Conservation (phyloP, 2,888 invertebrate genomes). For the Sipha maydis region DNA sequence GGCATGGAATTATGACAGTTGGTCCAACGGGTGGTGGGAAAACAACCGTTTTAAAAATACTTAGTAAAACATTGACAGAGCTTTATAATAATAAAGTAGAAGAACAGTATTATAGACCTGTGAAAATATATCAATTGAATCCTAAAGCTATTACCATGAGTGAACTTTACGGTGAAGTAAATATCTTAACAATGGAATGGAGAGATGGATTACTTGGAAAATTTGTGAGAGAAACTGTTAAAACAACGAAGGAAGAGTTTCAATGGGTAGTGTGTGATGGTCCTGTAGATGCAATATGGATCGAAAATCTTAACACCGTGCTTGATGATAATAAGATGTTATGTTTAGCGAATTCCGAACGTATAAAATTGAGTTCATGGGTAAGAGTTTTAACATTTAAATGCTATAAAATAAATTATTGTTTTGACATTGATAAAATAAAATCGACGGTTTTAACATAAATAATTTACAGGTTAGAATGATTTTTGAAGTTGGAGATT, state of each 20-base stretch:
- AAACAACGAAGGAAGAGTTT: slow-evolving; percentile 76
- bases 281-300: slow-evolving; percentile 96
- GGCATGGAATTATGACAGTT: slow-evolving; percentile 95
- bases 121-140: slow-evolving; percentile 84
- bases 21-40: slow-evolving; percentile 93
- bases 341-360: slow-evolving; percentile 84
- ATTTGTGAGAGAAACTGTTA: slow-evolving; percentile 75
- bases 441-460: neutral
- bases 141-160: slow-evolving; percentile 97
- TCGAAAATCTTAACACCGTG: slow-evolving; percentile 96
- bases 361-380: slow-evolving; percentile 94
- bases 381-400: slow-evolving; percentile 69
- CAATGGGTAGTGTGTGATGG: slow-evolving; percentile 98
- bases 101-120: slow-evolving; percentile 74
- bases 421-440: too few species aligned
- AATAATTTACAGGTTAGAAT: slow-evolving; percentile 68
- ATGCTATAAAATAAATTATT: neutral
- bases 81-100: slow-evolving; percentile 73
- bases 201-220: slow-evolving; percentile 87
- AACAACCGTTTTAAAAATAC: slow-evolving; percentile 69
- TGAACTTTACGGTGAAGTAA: slow-evolving; percentile 94
- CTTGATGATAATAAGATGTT: slow-evolving; percentile 96
- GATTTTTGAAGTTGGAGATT: slow-evolving; percentile 94
- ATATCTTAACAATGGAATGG: slow-evolving; percentile 94
- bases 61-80: slow-evolving; percentile 72